Base-by-base conservation (phyloP, 2,888 invertebrate genomes). In the Helobdella robusta region DNA sequence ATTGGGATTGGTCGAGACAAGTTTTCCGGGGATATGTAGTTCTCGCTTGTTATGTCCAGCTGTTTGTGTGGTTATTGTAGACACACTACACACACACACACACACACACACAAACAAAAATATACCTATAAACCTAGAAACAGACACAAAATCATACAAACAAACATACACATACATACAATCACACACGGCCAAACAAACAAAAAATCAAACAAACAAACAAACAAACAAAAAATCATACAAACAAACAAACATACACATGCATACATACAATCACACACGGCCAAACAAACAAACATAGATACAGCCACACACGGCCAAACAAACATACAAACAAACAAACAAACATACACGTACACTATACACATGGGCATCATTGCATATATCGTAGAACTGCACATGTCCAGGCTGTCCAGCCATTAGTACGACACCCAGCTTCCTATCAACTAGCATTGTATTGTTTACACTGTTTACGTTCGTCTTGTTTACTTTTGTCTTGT, bases 381-480 rank as follows among this genome's bases (percentile, higher is more conserved):
- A 70, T 18, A 74, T 83, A 54, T 85, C 85, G 77, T 84, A 88
- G 80, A 88, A 87, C 77, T 89, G 89, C 56, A 89, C 79, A 72
- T 87, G 86, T 18, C 89, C 89, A 0, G 84, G 82, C 69, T 85
- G 83, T 36, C 88, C 87, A 75, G 88, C 89, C 67, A 86, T 80
- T 40, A 88, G 85, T 23, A 89, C 77, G 6, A 85, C 81, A 72
- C 84, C 83, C 11, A 85, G 84, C 56, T 85, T 81, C 2, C 86
- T 84, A 79, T 88, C 87, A 59, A 82, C 36, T 11, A 77, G 76
- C 52, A 87, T 77, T 0, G 79, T 79, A 34, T 75, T 72, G 25
- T 74, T 75, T 18, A 74, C 67, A 0, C 35, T n/a, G 0, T 60
- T 59, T 6, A 18, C 32, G 5, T 40, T 60, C 34, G 62, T 73